Percentiles rank a stretch among this genome's conserved stretches.
phyloP scores from a whole-genome alignment of 2,888 invertebrate species.

The Agelastica alni region DNA sequence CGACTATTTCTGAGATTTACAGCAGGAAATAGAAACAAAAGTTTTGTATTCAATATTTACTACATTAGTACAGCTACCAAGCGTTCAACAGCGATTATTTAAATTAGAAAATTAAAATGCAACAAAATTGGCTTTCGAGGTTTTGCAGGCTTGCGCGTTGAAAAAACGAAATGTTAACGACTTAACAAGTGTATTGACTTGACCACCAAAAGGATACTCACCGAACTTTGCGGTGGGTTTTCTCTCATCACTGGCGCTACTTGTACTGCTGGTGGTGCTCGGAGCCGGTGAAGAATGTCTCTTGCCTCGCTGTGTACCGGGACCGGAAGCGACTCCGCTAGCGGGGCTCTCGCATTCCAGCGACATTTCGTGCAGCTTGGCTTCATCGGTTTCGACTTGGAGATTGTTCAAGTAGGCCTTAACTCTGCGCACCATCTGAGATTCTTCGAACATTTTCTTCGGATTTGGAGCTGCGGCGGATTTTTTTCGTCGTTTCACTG shows the following conservation, averaged over 20 bases:
- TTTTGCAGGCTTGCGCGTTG: too few relatives aligned
- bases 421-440: conserved; percentile 96
- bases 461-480: conserved; percentile 90
- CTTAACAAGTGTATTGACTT: too few relatives aligned
- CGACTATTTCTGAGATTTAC: too few relatives aligned
- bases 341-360: conserved; percentile 81
- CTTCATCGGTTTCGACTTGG: conserved; percentile 91
- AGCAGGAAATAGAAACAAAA: too few relatives aligned
- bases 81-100: too few relatives aligned
- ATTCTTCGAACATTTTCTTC: conserved; percentile 98
- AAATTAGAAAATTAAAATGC: too few relatives aligned
- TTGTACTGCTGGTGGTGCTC: conserved; percentile 89
- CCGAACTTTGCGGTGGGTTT: conserved; percentile 71
- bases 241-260: conserved; percentile 79
- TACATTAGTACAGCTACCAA: too few relatives aligned
- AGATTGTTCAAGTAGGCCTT: conserved; percentile 94
- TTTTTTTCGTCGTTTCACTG: conserved; percentile 87
- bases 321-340: conserved; percentile 55
- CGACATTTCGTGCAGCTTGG: conserved; percentile 85
- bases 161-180: too few relatives aligned
- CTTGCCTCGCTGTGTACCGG: conserved; percentile 59
- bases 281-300: conserved; percentile 93
- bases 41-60: too few relatives aligned
- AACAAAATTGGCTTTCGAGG: too few relatives aligned
- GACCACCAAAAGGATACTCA: conserved; percentile 37